Evolutionary conservation across 2,113 vertebrate genomes (phyloP).

Genomic region (Corydoras sp.): DNA sequence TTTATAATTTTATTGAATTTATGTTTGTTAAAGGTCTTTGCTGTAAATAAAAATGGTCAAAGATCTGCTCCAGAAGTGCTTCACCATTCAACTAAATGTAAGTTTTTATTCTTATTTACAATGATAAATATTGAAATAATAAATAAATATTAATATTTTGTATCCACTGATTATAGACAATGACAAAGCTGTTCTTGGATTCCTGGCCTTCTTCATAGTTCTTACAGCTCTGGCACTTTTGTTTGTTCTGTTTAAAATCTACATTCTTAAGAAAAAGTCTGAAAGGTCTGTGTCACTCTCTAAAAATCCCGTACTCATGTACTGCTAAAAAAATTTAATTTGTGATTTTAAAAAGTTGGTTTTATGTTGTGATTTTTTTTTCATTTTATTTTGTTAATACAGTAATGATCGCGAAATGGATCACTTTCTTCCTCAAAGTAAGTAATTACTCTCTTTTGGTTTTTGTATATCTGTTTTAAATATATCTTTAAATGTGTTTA

Average conservation of each 20-base stretch:
- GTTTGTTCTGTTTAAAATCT: constrained; percentile 85
- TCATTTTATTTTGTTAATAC: background rate
- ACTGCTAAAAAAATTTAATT: background rate
- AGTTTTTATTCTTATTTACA: background rate
- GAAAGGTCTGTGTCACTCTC: constrained; percentile 63
- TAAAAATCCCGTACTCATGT: background rate
- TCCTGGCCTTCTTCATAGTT: constrained; percentile 80
- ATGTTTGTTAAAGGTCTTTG: constrained; percentile 1
- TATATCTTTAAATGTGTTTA: background rate
- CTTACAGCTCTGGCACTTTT: constrained; percentile 77
- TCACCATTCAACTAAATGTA: background rate
- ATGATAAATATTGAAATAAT: background rate
- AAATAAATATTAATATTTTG: background rate
- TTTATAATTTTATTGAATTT: background rate
- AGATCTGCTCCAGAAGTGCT: accelerated
- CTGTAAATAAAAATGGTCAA: background rate
- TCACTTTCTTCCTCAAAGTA: constrained; percentile 70
- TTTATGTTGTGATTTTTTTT: background rate
- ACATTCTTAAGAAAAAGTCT: constrained; percentile 66
- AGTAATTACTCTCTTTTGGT: constrained; percentile 40
- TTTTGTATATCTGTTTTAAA: too few relatives aligned
- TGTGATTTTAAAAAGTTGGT: background rate
- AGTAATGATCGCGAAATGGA: constrained; percentile 49
- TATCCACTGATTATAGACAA: constrained; percentile 65
- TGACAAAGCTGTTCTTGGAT: constrained; percentile 75